Evolutionary conservation across 2,888 invertebrate genomes (phyloP).

Genomic region (Phorcus lineatus): DNA sequence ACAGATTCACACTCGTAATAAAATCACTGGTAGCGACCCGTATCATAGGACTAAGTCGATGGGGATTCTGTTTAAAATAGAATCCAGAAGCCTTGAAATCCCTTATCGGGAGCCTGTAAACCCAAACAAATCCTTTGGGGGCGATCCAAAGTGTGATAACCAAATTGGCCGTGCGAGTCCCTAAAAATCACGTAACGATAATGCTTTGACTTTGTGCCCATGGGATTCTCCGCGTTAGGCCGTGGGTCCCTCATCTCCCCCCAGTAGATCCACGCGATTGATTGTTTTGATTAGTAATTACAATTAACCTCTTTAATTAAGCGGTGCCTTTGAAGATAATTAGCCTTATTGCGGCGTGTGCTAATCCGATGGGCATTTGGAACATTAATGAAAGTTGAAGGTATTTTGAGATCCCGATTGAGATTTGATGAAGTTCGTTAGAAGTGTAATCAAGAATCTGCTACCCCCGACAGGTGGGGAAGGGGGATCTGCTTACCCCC

Average conservation of each 20-base stretch:
- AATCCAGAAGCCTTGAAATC: too few species aligned
- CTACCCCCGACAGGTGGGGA: too few species aligned
- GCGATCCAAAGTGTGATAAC: not conserved
- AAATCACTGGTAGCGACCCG: too few species aligned
- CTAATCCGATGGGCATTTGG: not conserved
- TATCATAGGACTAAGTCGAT: too few species aligned
- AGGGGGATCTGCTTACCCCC: too few species aligned
- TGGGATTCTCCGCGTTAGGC: not conserved
- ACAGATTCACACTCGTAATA: too few species aligned
- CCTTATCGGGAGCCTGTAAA: not conserved
- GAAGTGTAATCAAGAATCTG: too few species aligned
- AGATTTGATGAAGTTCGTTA: too few species aligned
- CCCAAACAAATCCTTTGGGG: not conserved
- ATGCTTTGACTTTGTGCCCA: not conserved
- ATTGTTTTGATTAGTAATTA: slow-evolving; percentile 11
- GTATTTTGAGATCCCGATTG: not conserved
- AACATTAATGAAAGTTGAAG: not conserved
- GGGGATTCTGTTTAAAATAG: too few species aligned
- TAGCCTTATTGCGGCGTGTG: not conserved
- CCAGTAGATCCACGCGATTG: not conserved
- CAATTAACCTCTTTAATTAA: slow-evolving; percentile 1
- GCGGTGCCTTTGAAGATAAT: slow-evolving; percentile 1
- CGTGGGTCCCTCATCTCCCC: too few species aligned
- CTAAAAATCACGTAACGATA: slow-evolving; percentile 3
- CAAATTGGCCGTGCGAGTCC: slow-evolving; percentile 9